These are phyloP conservation scores for Mactromeris polynyma DNA, from an alignment of 2,888 invertebrate species.

Conservation along the genomic window DNA sequence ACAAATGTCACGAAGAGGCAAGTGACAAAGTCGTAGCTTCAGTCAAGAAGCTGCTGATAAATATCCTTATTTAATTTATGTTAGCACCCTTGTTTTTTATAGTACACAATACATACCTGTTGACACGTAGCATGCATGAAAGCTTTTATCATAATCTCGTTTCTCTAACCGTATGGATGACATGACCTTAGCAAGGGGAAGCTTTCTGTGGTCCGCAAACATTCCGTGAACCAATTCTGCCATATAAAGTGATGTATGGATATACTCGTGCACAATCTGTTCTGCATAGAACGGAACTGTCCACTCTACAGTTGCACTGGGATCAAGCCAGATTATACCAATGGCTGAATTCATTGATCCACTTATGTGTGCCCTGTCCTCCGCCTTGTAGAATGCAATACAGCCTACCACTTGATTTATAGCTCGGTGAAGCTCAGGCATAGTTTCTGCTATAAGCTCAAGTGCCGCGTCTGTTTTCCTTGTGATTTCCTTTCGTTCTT, in stretches of 20 bases:
- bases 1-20: too few species aligned
- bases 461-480: slow-evolving; percentile 23
- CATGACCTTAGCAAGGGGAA: slow-evolving; percentile 4
- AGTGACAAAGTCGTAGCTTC: too few species aligned
- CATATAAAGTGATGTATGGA: slow-evolving; percentile 27
- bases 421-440: slow-evolving; percentile 14
- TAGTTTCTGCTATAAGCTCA: slow-evolving; percentile 24
- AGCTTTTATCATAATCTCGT: slow-evolving; percentile 29
- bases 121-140: slow-evolving; percentile 27
- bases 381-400: slow-evolving; percentile 25
- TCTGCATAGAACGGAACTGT: slow-evolving; percentile 28
- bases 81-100: too few species aligned
- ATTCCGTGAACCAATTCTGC: slow-evolving; percentile 38
- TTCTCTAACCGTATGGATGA: slow-evolving; percentile 14
- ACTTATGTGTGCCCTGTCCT: background rate
- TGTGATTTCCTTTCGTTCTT: background rate
- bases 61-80: too few species aligned
- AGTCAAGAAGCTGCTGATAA: background rate
- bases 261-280: slow-evolving; percentile 36
- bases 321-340: slow-evolving; percentile 29
- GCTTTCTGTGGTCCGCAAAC: slow-evolving; percentile 3
- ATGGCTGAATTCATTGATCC: slow-evolving; percentile 29
- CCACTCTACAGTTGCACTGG: background rate
- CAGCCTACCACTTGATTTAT: slow-evolving; percentile 27
- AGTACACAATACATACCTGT: slow-evolving; percentile 24